phyloP scores from a whole-genome alignment of 1,140 invertebrate genomes.

The Calliphora vicina region DNA sequence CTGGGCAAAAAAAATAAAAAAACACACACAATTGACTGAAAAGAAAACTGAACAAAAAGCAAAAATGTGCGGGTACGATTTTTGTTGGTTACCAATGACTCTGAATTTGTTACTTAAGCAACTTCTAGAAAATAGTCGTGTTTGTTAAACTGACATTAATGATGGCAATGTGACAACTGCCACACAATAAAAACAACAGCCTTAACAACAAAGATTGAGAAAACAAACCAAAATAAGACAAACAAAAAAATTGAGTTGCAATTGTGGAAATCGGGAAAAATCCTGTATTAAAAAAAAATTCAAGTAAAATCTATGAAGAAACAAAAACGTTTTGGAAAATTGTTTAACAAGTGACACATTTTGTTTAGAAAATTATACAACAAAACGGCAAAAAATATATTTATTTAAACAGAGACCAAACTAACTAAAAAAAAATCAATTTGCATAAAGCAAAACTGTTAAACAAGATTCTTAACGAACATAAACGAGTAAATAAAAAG shows the following conservation, averaged over 20 bases:
- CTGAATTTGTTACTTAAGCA: neutral
- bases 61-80: constrained; percentile 12
- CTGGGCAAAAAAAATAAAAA: neutral
- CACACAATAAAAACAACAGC: constrained; percentile 7
- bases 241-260: no score
- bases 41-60: neutral
- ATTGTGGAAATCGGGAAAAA: neutral
- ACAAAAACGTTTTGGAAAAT: neutral
- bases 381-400: neutral
- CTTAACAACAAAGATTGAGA: neutral
- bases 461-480: constrained; percentile 29
- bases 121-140: neutral
- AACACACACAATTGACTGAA: neutral
- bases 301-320: neutral
- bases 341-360: constrained; percentile 16
- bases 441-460: constrained; percentile 29
- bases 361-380: constrained; percentile 13
- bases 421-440: constrained; percentile 18
- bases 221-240: neutral
- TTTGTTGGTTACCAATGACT: neutral
- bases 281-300: neutral
- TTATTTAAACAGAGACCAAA: neutral
- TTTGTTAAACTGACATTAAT: constrained; percentile 17
- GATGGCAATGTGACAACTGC: constrained; percentile 8
- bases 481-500: neutral